Base-by-base conservation (phyloP, 2,113 vertebrate species). In the Prolemur simus region DNA sequence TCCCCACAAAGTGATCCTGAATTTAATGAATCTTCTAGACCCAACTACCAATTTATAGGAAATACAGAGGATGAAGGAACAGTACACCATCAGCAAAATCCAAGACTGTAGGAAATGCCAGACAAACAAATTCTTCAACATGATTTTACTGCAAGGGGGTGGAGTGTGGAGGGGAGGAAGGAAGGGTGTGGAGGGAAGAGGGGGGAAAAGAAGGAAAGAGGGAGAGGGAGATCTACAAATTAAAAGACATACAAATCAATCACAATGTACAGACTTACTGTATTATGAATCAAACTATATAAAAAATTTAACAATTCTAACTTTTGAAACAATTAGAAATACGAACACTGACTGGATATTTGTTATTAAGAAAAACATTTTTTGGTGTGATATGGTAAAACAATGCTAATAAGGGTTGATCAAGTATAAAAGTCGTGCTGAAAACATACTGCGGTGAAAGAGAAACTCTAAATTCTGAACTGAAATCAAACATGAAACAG, bases 401-500 rank as follows among this genome's bases (percentile, higher is more conserved):
- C 13, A 71, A 84, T 49, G 32, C n/a, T 84, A 71, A 37, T 32
- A 91, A 83, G 15, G 7, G 23, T 0, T 90, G 25, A 93, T 52
- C 45, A 82, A 93, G 21, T 21, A 8, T 83, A 69, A 91, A 89
- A 42, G 14, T 20, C 80, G 32, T 82, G 42, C 27, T 90, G 90
- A 85, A 86, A 34, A 82, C 54, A 87, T 21, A 92, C n/a, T 68
- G 60, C 74, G 47, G 34, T 76, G n/a, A 80, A 93, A 81, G 60
- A 10, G 54, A 91, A 91, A 84, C 39, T 54, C 20, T n/a, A 84
- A 85, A 81, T 77, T 93, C 42, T 64, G 32, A 94, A 11, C 9
- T 77, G 37, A 94, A 95, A 84, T 87, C n/a, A 87, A 82, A 77
- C 20, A 68, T 63, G 42, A 93, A 90, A 85, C 32, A 87, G 21